These are phyloP conservation scores for Columbina picui DNA, from an alignment of 2,113 vertebrate species.

Conservation along the genomic window DNA sequence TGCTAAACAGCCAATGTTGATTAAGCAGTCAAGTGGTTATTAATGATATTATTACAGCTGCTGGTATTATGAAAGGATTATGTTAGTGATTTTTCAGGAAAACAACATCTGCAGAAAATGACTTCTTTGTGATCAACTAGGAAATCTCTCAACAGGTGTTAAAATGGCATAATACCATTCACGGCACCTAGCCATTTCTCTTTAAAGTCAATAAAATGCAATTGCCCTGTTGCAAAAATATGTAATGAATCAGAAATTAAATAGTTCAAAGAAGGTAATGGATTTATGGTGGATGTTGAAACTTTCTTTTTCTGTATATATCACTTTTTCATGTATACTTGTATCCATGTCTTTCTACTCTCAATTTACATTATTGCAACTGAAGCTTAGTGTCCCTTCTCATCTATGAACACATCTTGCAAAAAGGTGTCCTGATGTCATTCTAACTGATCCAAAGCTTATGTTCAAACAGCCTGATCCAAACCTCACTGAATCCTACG, in stretches of 20 bases:
- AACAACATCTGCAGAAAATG: conserved; percentile 36
- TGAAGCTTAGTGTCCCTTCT: background rate
- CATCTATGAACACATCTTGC: background rate
- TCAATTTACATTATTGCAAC: background rate
- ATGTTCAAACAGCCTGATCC: background rate
- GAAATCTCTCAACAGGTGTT: conserved; percentile 21
- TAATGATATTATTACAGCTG: conserved; percentile 62
- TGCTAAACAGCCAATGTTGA: background rate
- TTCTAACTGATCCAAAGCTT: background rate
- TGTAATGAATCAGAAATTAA: background rate
- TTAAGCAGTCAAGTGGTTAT: conserved; percentile 14
- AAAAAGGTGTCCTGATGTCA: background rate
- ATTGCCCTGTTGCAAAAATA: background rate
- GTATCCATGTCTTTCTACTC: background rate
- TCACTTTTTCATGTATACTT: background rate
- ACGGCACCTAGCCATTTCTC: background rate
- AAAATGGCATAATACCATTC: background rate
- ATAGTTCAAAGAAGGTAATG: background rate
- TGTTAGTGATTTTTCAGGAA: conserved; percentile 30
- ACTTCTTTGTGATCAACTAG: conserved; percentile 18
- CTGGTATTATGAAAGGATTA: conserved; percentile 4
- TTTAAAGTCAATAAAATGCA: background rate
- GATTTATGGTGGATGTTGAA: background rate
- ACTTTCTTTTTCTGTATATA: background rate
- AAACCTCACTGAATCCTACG: background rate